These are phyloP conservation scores for Coryphaenoides rupestris DNA, from an alignment of 2,113 vertebrate species.

Conservation along the genomic window DNA sequence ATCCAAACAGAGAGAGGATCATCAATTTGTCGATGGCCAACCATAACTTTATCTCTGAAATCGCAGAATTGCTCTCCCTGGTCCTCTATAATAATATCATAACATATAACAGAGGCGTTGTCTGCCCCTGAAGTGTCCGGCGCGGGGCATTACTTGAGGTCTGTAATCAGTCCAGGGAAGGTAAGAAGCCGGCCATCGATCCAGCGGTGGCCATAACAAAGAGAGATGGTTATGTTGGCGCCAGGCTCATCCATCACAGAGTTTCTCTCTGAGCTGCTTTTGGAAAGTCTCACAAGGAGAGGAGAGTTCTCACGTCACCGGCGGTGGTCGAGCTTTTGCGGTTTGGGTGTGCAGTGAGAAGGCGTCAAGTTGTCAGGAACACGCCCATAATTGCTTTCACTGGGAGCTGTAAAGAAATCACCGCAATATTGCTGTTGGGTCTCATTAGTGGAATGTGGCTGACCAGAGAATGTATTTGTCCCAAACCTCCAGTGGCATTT, in stretches of 20 bases:
- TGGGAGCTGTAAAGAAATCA: constrained; percentile 39
- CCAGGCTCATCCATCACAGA: constrained; percentile 19
- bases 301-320: constrained; percentile 13
- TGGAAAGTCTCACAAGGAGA: background rate
- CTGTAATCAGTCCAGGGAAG: too few relatives aligned
- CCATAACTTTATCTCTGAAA: too few relatives aligned
- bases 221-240: constrained; percentile 24
- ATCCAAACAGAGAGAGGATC: too few relatives aligned
- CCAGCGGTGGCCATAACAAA: background rate
- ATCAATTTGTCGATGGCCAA: too few relatives aligned
- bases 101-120: too few relatives aligned
- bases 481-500: constrained; percentile 12
- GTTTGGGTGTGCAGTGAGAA: constrained; percentile 8
- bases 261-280: constrained; percentile 21
- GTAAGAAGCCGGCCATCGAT: too few relatives aligned
- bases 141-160: too few relatives aligned
- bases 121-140: too few relatives aligned
- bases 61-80: too few relatives aligned
- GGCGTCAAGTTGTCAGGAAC: constrained; percentile 31
- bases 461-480: constrained; percentile 8
- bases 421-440: constrained; percentile 14
- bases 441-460: constrained; percentile 21
- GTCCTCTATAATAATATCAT: too few relatives aligned
- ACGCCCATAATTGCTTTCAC: constrained; percentile 36
- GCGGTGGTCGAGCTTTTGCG: constrained; percentile 19